A percentile compares a stretch with the other conserved stretches of the same genome.
phyloP scores from a whole-genome alignment of 2,113 vertebrate genomes.

The Malurus elegans region DNA sequence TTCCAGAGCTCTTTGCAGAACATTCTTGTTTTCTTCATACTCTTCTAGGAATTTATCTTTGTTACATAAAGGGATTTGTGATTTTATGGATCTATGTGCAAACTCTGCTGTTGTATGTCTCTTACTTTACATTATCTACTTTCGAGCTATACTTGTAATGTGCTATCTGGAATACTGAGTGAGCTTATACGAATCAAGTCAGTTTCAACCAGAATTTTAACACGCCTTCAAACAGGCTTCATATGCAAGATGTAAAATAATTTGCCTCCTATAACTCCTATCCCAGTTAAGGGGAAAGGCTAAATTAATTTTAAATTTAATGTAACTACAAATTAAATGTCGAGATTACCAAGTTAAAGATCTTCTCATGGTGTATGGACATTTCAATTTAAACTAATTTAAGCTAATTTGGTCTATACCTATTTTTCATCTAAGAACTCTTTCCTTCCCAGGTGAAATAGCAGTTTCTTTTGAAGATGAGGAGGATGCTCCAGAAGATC shows the following conservation, averaged over 20 bases:
- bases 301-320: neutral
- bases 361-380: neutral
- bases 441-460: conserved; percentile 65
- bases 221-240: neutral
- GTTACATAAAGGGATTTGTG: neutral
- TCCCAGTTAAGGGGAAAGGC: neutral
- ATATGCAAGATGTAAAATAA: neutral
- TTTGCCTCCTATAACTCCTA: neutral
- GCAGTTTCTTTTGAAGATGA: conserved; percentile 69
- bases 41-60: neutral
- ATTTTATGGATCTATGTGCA: neutral
- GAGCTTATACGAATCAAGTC: neutral
- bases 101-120: neutral
- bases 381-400: neutral
- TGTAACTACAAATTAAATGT: neutral
- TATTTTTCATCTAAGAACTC: conserved; percentile 38
- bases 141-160: neutral
- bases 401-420: conserved; percentile 13
- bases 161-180: neutral
- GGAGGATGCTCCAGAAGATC: conserved; percentile 61
- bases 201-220: neutral
- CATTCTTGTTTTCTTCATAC: neutral
- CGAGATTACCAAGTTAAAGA: neutral
- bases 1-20: neutral
- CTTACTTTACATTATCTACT: neutral